Conservation (phyloP, 2,888 invertebrate genomes). For the Drosophila pullipes region DNA sequence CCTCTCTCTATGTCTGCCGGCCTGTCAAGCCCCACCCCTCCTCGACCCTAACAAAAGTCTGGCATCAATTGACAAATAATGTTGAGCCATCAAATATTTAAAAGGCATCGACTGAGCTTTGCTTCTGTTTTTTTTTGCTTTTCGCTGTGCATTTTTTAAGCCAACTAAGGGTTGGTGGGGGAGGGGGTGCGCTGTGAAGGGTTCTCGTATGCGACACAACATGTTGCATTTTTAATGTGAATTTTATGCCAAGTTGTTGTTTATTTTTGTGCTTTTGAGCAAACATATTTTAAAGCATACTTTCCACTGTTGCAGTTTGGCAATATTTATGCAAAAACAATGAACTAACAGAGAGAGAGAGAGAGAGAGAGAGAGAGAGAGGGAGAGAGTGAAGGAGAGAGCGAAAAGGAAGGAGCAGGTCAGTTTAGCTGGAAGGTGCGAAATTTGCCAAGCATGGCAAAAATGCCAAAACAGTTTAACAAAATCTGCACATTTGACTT, state of each 20-base stretch:
- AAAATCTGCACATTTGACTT: conserved; percentile 52
- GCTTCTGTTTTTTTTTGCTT: neutral
- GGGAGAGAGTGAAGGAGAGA: no score
- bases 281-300: conserved; percentile 73
- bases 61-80: conserved; percentile 75
- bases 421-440: conserved; percentile 37
- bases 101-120: conserved; percentile 58
- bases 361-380: no score
- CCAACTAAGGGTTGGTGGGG: neutral
- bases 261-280: conserved; percentile 30
- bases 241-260: conserved; percentile 59
- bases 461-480: conserved; percentile 64
- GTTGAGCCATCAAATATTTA: conserved; percentile 76
- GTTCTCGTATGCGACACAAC: conserved; percentile 73
- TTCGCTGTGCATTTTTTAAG: conserved; percentile 16
- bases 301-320: conserved; percentile 43
- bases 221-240: conserved; percentile 77
- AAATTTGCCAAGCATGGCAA: conserved; percentile 45
- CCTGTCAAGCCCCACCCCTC: neutral
- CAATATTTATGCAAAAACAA: conserved; percentile 58
- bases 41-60: conserved; percentile 26
- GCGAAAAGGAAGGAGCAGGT: neutral
- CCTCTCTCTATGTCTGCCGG: conserved; percentile 1
- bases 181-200: neutral
- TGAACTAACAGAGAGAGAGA: neutral